A percentile compares a stretch with the other conserved stretches of the same genome.
Conservation (phyloP, 1,140 invertebrate species). For the Drosophila setifemur region DNA sequence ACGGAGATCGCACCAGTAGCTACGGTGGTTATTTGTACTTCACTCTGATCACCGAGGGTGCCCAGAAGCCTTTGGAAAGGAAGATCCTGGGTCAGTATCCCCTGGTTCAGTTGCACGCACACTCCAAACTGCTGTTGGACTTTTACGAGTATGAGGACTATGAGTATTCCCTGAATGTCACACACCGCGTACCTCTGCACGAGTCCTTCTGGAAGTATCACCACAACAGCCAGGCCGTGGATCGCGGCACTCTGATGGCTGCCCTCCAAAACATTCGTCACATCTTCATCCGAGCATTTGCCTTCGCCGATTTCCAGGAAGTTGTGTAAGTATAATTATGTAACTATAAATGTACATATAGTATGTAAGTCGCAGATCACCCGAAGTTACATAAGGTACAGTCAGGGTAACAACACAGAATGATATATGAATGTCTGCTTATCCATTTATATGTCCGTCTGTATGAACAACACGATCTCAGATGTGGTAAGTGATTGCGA, state of each 20-base stretch:
- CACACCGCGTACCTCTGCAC: constrained; percentile 83
- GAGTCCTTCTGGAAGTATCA: constrained; percentile 85
- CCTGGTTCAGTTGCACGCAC: constrained; percentile 92
- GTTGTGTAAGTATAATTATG: constrained; percentile 84
- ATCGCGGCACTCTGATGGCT: constrained; percentile 92
- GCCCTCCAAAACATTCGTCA: constrained; percentile 93
- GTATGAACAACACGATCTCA: too few relatives aligned
- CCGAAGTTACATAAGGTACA: too few relatives aligned
- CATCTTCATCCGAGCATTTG: constrained; percentile 90
- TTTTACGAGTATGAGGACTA: constrained; percentile 85
- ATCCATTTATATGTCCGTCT: too few relatives aligned
- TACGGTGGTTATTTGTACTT: constrained; percentile 96
- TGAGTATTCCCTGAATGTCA: constrained; percentile 71
- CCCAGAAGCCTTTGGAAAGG: constrained; percentile 85
- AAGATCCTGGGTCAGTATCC: constrained; percentile 87
- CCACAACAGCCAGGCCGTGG: constrained; percentile 83
- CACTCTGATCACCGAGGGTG: constrained; percentile 87
- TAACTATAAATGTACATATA: background rate
- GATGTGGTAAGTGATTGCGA: too few relatives aligned
- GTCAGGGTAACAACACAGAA: too few relatives aligned
- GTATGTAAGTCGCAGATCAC: too few relatives aligned
- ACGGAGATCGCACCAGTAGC: constrained; percentile 94
- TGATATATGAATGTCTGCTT: too few relatives aligned
- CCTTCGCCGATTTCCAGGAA: constrained; percentile 86
- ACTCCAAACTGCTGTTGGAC: constrained; percentile 89